These are phyloP conservation scores for Scaptomyza pallida DNA, from an alignment of 1,140 invertebrate species.

Conservation along the genomic window DNA sequence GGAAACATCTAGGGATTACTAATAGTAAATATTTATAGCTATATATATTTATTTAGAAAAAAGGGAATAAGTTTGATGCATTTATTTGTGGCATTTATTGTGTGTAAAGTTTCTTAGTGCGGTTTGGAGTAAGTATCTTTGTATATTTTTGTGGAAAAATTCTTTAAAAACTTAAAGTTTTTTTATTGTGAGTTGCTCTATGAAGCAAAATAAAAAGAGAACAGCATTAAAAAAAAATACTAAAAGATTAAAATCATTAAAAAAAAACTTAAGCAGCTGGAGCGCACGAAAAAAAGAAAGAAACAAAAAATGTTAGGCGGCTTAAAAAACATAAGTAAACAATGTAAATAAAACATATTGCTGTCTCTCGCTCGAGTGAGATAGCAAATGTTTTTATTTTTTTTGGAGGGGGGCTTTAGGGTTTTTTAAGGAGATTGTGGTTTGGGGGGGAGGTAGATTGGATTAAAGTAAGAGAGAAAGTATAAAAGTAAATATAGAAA, in stretches of 20 bases:
- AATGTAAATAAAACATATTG: conserved; percentile 5
- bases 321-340: conserved; percentile 33
- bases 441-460: background rate
- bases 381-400: background rate
- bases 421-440: no score
- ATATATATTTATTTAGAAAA: conserved; percentile 5
- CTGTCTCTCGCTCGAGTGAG: conserved; percentile 22
- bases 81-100: conserved; percentile 19
- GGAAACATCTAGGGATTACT: background rate
- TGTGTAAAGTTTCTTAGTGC: conserved; percentile 35
- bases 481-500: conserved; percentile 71
- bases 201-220: conserved; percentile 13
- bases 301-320: conserved; percentile 44
- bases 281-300: conserved; percentile 27
- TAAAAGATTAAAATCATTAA: background rate
- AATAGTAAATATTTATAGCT: background rate
- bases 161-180: conserved; percentile 1
- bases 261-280: conserved; percentile 15
- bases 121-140: conserved; percentile 27
- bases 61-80: conserved; percentile 24
- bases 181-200: conserved; percentile 30
- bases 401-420: conserved; percentile 8
- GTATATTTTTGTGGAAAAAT: conserved; percentile 30
- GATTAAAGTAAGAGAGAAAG: conserved; percentile 63
- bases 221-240: conserved; percentile 4